A percentile compares a stretch with the other conserved stretches of the same genome.
Conservation (phyloP, 2,888 invertebrate species). For the Heteromyza rotundicornis region DNA sequence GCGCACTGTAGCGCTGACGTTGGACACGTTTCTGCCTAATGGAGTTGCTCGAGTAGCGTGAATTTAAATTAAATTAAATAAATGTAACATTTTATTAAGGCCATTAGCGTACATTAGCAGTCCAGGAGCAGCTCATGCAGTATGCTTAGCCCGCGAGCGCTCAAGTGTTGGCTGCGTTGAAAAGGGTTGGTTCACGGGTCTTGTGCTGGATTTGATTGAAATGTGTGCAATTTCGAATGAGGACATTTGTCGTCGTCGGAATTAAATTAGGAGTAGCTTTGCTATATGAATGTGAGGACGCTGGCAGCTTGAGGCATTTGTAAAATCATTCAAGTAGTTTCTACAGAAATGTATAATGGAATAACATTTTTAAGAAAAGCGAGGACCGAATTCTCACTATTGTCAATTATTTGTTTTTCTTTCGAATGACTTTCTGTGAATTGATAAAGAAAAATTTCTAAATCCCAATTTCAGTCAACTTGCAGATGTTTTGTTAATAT, state of each 20-base stretch:
- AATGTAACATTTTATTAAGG: conserved; percentile 53
- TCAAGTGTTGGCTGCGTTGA: neutral
- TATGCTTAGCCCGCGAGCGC: neutral
- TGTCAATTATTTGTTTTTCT: too few relatives aligned
- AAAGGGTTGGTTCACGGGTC: neutral
- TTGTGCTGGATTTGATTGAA: neutral
- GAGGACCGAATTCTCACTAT: too few relatives aligned
- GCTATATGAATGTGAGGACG: too few relatives aligned
- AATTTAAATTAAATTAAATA: conserved; percentile 59
- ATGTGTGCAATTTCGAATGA: neutral
- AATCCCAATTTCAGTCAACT: too few relatives aligned
- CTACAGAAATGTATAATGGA: too few relatives aligned
- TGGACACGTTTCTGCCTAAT: conserved; percentile 60
- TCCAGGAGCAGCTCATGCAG: neutral
- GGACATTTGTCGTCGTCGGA: neutral
- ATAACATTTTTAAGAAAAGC: too few relatives aligned
- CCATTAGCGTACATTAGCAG: conserved; percentile 37
- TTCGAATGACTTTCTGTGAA: too few relatives aligned
- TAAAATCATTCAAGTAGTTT: too few relatives aligned
- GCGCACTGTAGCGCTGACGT: conserved; percentile 20
- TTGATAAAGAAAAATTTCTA: too few relatives aligned
- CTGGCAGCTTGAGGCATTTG: too few relatives aligned
- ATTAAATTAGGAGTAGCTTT: neutral
- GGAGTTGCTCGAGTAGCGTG: conserved; percentile 60
- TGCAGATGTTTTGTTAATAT: too few relatives aligned